Evolutionary conservation across 1,140 invertebrate genomes (phyloP), one percentile per base, ranked within the genome.

Genomic region (Lepidurus packardi): DNA sequence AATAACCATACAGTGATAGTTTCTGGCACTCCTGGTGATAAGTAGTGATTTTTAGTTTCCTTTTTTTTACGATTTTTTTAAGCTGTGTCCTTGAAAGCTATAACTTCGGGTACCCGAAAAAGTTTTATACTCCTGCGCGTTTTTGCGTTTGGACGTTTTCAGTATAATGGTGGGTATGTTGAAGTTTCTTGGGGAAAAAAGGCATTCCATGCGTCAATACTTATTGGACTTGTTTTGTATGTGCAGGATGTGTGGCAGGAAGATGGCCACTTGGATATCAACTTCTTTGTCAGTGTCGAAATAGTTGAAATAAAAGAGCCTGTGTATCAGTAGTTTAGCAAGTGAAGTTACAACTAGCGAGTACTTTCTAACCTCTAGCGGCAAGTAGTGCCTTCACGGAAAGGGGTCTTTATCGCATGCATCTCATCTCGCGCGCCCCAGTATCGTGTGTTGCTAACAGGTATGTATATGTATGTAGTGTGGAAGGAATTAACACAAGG

Each of bases 321-420:
- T 21, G 53, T 65, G 21, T 65, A 65, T 65, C 53, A 65, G 53
- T 65, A 65, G 53, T 65, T 65, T 65, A 65, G 53, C 53, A 65
- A 65, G 53, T 65, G 53, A 65, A 65, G 16, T 65, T 65, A 13
- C 53, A 65, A 65, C 53, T 65, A 21, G 53, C 53, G 21, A 65
- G n/a, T 65, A 65, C 53, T 65, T 65, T 65, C 53, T 65, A 65
- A 65, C 53, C 21, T 65, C 21, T 65, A n/a, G 53, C 53, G 16
- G 53, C 53, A 21, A 21, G 16, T 65, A n/a, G 16, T 13, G 53
- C 53, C 9, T 13, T 65, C 21, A n/a, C 53, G 53, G 53, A 21
- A 21, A 65, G 16, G 47, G 21, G 53, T 65, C 53, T 65, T 65
- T 65, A 65, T 65, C 53, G 53, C n/a, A 65, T 65, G 53, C 53